These are phyloP conservation scores for Manis crassicaudata DNA, from an alignment of 2,797 vertebrate genomes.

Conservation along the genomic window DNA sequence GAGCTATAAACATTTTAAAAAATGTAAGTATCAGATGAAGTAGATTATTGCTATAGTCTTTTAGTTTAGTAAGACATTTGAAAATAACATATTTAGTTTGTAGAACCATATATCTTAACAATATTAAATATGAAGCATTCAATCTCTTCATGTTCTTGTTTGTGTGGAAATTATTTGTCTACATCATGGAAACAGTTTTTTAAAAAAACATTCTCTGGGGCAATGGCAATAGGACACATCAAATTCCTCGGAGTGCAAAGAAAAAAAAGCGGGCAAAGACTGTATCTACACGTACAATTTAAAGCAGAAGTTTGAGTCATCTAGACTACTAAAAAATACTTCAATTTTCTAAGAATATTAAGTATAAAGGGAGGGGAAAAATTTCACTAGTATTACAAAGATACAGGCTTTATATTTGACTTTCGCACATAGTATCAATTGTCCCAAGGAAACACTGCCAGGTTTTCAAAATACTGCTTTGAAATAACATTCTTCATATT, in stretches of 20 bases:
- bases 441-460: not conserved
- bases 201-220: not conserved
- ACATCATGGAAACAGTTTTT: not conserved
- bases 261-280: not conserved
- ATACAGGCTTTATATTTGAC: not conserved
- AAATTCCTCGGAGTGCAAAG: not conserved
- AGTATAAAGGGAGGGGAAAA: not conserved
- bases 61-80: conserved; percentile 29
- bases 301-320: not conserved
- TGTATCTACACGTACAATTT: not conserved
- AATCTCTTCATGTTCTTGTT: not conserved
- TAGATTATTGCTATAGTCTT: not conserved
- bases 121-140: conserved; percentile 42
- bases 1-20: conserved; percentile 46
- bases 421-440: not conserved
- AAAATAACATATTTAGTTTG: conserved; percentile 44
- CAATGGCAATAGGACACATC: not conserved
- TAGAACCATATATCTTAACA: not conserved
- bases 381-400: not conserved
- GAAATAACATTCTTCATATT: not conserved
- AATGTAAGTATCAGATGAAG: conserved; percentile 8
- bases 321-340: not conserved
- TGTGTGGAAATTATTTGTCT: conserved; percentile 44
- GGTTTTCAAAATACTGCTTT: not conserved
- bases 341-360: not conserved